These are phyloP conservation scores for Anaspis maculata DNA, from an alignment of 2,888 invertebrate genomes.

Conservation along the genomic window DNA sequence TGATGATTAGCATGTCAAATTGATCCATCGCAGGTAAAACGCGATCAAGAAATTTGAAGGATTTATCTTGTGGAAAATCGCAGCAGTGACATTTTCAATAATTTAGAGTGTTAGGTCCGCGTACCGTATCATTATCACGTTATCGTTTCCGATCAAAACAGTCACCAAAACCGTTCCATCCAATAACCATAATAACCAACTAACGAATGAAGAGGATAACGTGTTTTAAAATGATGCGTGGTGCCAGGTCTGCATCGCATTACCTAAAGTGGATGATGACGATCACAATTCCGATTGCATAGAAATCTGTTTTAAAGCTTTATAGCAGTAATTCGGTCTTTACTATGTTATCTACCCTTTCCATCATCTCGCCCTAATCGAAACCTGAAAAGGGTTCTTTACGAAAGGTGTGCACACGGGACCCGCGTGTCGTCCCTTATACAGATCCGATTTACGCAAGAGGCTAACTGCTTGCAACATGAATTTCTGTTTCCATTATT, in stretches of 20 bases:
- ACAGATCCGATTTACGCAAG: too few species aligned
- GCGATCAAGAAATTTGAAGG: too few species aligned
- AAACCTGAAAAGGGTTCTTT: slow-evolving; percentile 25
- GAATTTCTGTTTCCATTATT: too few species aligned
- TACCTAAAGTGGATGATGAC: slow-evolving; percentile 30
- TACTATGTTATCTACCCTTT: slow-evolving; percentile 31
- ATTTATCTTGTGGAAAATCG: too few species aligned
- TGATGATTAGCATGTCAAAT: too few species aligned
- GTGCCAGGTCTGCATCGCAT: slow-evolving; percentile 25
- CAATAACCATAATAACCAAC: slow-evolving; percentile 23
- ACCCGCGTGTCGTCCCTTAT: too few species aligned
- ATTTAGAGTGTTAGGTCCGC: too few species aligned
- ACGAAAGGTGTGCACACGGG: slow-evolving; percentile 18
- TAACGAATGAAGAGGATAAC: slow-evolving; percentile 22
- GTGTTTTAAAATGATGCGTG: slow-evolving; percentile 25
- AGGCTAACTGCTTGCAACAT: too few species aligned
- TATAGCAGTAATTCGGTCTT: too few species aligned
- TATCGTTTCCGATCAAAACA: slow-evolving; percentile 19
- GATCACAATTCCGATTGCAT: too few species aligned
- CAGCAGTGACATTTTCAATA: too few species aligned
- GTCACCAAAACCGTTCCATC: slow-evolving; percentile 24
- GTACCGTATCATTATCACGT: slow-evolving; percentile 19
- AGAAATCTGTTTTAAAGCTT: slow-evolving; percentile 30
- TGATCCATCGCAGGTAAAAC: too few species aligned
- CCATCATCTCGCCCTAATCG: slow-evolving; percentile 25